Percentiles rank a stretch among this genome's conserved stretches.
These are phyloP conservation scores for Diarsia rubi DNA, from an alignment of 2,888 invertebrate species.

Conservation along the genomic window DNA sequence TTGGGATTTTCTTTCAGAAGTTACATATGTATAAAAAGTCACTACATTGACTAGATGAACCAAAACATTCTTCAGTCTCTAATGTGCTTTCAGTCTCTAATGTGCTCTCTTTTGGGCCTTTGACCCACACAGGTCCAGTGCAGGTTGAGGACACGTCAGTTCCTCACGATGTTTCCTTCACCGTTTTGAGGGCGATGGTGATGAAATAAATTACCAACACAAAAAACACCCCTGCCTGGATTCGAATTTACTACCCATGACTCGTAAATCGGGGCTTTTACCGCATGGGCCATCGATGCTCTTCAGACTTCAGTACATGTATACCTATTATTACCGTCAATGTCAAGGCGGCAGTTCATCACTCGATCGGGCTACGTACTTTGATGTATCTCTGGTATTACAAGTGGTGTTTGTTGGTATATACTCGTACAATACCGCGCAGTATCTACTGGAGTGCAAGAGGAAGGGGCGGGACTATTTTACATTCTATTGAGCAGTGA, in stretches of 20 bases:
- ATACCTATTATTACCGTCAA: slow-evolving; percentile 22
- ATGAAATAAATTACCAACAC: neutral
- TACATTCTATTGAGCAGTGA: slow-evolving; percentile 1
- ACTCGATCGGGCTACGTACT: slow-evolving; percentile 12
- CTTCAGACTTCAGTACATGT: neutral
- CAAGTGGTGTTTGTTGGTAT: slow-evolving; percentile 24
- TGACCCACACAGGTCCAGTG: neutral
- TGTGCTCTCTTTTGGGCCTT: neutral
- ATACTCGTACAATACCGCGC: neutral
- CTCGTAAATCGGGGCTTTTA: no score
- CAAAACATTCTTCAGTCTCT: neutral
- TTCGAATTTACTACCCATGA: neutral
- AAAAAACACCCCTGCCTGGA: neutral
- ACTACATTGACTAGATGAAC: neutral
- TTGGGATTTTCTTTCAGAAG: neutral
- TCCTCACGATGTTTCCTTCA: neutral
- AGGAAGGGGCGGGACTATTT: slow-evolving; percentile 2
- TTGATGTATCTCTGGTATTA: slow-evolving; percentile 38
- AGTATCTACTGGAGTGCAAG: neutral
- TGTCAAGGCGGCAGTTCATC: slow-evolving; percentile 29
- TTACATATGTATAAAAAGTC: neutral
- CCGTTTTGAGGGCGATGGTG: neutral
- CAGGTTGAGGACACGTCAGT: neutral
- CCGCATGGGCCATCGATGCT: neutral
- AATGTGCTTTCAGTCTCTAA: neutral